Evolutionary conservation across 2,888 invertebrate genomes (phyloP).

Genomic region (Pseudococcus longispinus): DNA sequence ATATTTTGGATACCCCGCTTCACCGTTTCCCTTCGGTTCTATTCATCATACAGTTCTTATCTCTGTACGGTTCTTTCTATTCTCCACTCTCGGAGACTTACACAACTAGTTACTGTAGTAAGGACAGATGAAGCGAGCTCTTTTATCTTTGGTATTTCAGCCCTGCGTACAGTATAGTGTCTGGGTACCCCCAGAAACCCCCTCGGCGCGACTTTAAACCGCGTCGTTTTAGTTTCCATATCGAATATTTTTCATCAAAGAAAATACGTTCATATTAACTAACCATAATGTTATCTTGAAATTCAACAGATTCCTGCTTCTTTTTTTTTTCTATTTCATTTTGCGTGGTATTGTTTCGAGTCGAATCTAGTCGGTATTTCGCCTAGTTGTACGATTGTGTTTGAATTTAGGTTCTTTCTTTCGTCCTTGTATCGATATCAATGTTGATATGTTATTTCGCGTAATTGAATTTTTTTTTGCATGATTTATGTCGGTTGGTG

Average conservation of each 20-base stretch:
- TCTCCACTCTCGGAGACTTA: constrained; percentile 50
- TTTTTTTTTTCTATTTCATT: no score
- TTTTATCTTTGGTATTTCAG: constrained; percentile 52
- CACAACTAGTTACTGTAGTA: constrained; percentile 55
- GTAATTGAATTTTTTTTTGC: no score
- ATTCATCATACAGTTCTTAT: constrained; percentile 55
- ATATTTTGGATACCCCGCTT: constrained; percentile 54
- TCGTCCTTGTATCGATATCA: neutral
- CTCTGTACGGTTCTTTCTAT: constrained; percentile 49
- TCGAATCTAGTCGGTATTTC: neutral
- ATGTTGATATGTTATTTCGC: no score
- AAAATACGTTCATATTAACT: constrained; percentile 28
- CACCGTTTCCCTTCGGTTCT: constrained; percentile 39
- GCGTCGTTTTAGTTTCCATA: constrained; percentile 27
- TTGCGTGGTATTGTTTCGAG: constrained; percentile 3
- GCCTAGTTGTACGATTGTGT: neutral
- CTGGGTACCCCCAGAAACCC: constrained; percentile 25
- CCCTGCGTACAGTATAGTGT: constrained; percentile 40
- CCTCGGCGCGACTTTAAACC: constrained; percentile 42
- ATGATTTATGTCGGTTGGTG: no score
- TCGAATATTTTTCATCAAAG: constrained; percentile 40
- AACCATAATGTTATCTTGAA: constrained; percentile 34
- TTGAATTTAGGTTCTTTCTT: neutral
- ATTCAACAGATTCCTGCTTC: constrained; percentile 6
- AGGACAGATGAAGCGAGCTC: constrained; percentile 51